These are phyloP conservation scores for Notarius lentiginosus DNA, from an alignment of 2,113 vertebrate species.

Conservation along the genomic window DNA sequence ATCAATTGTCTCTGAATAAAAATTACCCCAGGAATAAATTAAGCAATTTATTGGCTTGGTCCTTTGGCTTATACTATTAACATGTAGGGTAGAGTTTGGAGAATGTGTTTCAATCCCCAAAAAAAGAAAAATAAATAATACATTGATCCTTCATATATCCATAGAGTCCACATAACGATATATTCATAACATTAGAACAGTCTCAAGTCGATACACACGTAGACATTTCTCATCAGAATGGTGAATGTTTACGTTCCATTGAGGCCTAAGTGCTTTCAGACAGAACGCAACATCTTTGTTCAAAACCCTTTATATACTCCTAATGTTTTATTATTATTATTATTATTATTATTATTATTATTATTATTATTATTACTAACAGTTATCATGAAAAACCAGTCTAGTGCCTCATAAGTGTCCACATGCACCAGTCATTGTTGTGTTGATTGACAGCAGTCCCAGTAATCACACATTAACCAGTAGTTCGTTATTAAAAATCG, in stretches of 20 bases:
- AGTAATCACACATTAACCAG: neutral
- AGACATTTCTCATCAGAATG: neutral
- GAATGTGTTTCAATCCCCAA: neutral
- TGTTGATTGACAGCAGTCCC: neutral
- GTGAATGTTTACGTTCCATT: conserved; percentile 1
- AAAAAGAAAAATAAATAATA: neutral
- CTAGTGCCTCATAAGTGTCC: neutral
- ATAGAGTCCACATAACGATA: neutral
- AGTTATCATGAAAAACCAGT: neutral
- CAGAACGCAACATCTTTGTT: neutral
- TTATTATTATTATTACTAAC: neutral
- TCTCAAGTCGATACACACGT: neutral
- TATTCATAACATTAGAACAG: neutral
- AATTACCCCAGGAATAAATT: neutral
- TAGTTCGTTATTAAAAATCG: neutral
- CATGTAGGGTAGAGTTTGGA: neutral
- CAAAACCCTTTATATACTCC: neutral
- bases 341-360: neutral
- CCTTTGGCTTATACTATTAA: neutral
- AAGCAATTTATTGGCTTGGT: neutral
- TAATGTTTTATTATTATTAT: neutral
- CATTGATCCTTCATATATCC: neutral
- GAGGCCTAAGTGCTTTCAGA: conserved; percentile 22
- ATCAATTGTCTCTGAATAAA: neutral
- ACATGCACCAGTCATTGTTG: neutral